Evolutionary conservation across 2,797 vertebrate species (phyloP), one percentile per base, ranked within the genome.

Genomic region (Leptatherina wallacei): DNA sequence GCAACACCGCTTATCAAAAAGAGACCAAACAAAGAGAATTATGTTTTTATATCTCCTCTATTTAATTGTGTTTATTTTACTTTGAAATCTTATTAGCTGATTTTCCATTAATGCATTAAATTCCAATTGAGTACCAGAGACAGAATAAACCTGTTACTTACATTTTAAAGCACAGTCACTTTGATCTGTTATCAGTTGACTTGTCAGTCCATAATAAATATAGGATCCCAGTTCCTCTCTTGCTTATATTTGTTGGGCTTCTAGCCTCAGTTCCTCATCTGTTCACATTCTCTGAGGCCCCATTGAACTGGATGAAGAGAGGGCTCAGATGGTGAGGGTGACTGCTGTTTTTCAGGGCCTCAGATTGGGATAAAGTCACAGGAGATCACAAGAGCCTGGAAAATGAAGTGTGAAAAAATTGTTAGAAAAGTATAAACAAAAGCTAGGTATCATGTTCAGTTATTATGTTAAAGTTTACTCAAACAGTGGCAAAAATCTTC

Each of bases 131-230:
- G 82, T 74, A 59, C 29, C 35, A 47, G 13, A 71, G 65, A 66
- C 33, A 47, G 10, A 71, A 77, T 24, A 67, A 68, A 80, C 52
- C 42, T 69, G 61, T 32, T 63, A 52, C 90, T 93, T 85, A 92
- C 90, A 85, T 73, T 79, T 89, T 85, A 77, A 82, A 86, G 71
- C 69, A 81, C 75, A 78, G 73, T 81, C 80, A 58, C 77, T 16
- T 35, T 51, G 78, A 87, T 87, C 76, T 70, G 80, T 77, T 87
- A 85, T 89, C 84, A 81, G 83, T 74, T 84, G 85, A 85, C 78
- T 76, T 3, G 66, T 87, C 83, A 70, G 86, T 88, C 89, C 91
- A 91, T 89, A 75, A 72, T 87, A 80, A 63, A 69, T 77, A 58
- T 35, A 78, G 47, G 78, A 66, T 78, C 32, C 56, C 36, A 16